Evolutionary conservation across 2,888 invertebrate genomes (phyloP), one percentile per base, ranked within the genome.

Genomic region (Drosophila fulvimacula): DNA sequence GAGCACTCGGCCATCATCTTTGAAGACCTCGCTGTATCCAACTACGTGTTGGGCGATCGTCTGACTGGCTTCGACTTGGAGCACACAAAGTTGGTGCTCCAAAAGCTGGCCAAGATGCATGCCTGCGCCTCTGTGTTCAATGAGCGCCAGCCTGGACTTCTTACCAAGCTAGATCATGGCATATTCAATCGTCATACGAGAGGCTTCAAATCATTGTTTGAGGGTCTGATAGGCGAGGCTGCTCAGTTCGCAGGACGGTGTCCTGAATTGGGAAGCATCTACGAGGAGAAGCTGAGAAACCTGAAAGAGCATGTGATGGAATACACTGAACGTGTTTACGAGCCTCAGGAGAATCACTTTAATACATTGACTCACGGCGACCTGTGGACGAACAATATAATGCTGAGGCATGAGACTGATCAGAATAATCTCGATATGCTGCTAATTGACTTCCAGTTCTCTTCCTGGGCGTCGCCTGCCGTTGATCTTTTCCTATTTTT

Each of bases 31-130:
- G 69, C 81, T 0, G 77, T 79, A 3, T 42, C 57, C 0, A 65
- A 82, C 1, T 91, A 79, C 62, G 59, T 61, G 0, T 53, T 91
- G 36, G 88, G 82, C 4, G 89, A 92, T 73, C 87, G 92, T 4
- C 53, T 85, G 19, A 68, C 57, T 3, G 92, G 92, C 3, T 82
- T 93, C 41, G 93, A 94, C 65, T 53, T 93, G 57, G 82, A 86
- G 1, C 93, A 93, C 62, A 76, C 92, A 0, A 90, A 88, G 65
- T 5, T 93, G 44, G 88, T 91, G 0, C 65, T 94, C 0, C 82
- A 86, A 3, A 91, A 93, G 10, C 70, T 94, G 73, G 94, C 94
- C 1, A 92, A 92, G 73, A 93, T 94, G 81, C 94, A 94, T 80
- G 93, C 93, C 0, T 85, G 93, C 0, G 93, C 93, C 0, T 91